These are phyloP conservation scores for Triplophysa dalaica DNA, from an alignment of 2,113 vertebrate genomes.

Conservation along the genomic window DNA sequence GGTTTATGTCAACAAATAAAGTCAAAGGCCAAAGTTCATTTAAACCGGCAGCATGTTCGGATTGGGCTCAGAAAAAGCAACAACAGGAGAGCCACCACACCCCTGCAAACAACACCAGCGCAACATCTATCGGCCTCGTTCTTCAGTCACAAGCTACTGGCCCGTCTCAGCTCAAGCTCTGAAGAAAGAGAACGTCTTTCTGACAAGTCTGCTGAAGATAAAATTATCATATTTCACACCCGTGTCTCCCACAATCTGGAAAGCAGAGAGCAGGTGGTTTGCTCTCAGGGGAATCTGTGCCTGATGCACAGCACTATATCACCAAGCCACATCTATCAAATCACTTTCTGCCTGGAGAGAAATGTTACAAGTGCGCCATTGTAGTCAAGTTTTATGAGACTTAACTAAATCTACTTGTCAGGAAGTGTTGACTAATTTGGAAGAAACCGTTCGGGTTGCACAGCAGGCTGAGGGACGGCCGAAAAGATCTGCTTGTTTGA, in stretches of 20 bases:
- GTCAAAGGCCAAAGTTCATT: too few relatives aligned
- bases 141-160: conserved; percentile 45
- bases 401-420: conserved; percentile 57
- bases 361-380: conserved; percentile 57
- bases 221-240: conserved; percentile 61
- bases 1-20: too few relatives aligned
- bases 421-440: conserved; percentile 44
- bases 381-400: conserved; percentile 53
- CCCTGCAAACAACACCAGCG: conserved; percentile 46
- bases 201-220: conserved; percentile 57
- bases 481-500: conserved; percentile 40
- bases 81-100: conserved; percentile 38
- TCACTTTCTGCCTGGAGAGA: conserved; percentile 48
- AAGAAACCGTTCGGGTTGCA: conserved; percentile 46
- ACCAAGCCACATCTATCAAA: conserved; percentile 56
- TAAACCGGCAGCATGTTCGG: neutral
- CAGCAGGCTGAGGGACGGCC: neutral
- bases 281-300: conserved; percentile 55
- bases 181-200: conserved; percentile 51
- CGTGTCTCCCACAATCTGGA: conserved; percentile 60
- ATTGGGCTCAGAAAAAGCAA: conserved; percentile 27
- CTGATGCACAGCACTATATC: conserved; percentile 56
- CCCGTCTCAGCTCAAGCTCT: conserved; percentile 51
- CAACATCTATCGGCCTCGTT: conserved; percentile 47
- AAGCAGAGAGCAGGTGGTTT: conserved; percentile 60